A percentile compares a stretch with the other conserved stretches of the same genome.
Conservation (phyloP, 2,888 invertebrate genomes). For the Ophion ellenae region DNA sequence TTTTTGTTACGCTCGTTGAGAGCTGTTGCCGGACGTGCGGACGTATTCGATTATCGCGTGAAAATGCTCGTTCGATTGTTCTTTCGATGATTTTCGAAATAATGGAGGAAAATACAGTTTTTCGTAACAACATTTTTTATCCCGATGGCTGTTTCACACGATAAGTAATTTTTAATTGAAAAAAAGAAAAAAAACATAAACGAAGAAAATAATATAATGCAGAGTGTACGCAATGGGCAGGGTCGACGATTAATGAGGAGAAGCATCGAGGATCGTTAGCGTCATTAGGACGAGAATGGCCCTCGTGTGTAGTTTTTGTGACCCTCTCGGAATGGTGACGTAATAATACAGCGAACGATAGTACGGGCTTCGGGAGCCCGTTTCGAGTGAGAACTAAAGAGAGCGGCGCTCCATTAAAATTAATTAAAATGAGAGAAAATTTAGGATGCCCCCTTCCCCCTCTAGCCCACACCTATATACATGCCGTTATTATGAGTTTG, state of each 20-base stretch:
- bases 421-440: constrained; percentile 59
- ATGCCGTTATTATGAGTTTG: constrained; percentile 5
- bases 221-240: constrained; percentile 1
- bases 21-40: not conserved
- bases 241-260: constrained; percentile 51
- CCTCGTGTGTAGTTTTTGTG: constrained; percentile 10
- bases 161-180: not conserved
- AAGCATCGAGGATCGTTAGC: constrained; percentile 34
- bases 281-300: constrained; percentile 32
- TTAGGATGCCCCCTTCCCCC: constrained; percentile 3
- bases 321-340: constrained; percentile 17
- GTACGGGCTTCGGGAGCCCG: not conserved
- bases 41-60: not conserved
- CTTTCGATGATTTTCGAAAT: no score
- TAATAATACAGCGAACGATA: constrained; percentile 52
- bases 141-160: no score
- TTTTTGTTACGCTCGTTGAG: no score
- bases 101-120: no score
- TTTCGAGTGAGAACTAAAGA: constrained; percentile 22
- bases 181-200: constrained; percentile 5
- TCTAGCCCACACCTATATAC: not conserved
- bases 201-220: constrained; percentile 2
- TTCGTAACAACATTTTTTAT: no score
- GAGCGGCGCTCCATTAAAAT: constrained; percentile 44
- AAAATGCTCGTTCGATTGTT: not conserved